Base-by-base conservation (phyloP, 1,140 invertebrate species). In the Sycobia sp. region DNA sequence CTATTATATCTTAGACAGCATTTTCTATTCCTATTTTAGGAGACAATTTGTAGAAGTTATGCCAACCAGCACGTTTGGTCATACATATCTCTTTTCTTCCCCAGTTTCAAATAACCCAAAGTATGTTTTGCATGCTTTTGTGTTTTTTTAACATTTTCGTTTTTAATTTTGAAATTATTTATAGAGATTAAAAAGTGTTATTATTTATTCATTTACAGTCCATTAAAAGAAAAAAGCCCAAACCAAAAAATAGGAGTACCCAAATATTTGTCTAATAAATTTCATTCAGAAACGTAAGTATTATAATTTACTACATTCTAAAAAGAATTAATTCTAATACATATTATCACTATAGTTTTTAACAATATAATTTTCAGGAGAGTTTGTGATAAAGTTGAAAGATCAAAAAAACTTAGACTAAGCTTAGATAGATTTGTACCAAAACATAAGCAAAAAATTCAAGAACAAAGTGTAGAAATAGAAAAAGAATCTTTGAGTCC, bases 391-490 rank as follows among this genome's bases (percentile, higher is more conserved):
- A 77, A 77, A 68, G n/a, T 68, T 4, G 79, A 81, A n/a, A 77
- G 73, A 62, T 57, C 73, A n/a, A 80, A 76, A 41, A 81, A 76
- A 65, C 46, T 76, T 41, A 72, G 77, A 56, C 60, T 81, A 0
- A 80, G 75, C 59, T 65, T 81, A 3, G 79, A 81, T 55, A 72
- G 76, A 51, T 72, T 81, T 58, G 76, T 77, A 38, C 69, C 69
- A 43, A 68, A 67, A 58, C 75, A 62, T 65, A 77, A 75, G 41
- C 54, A 78, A 69, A 79, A 77, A 58, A 39, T 62, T 3, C 53
- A n/a, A 2, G 72, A 76, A 36, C 58, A 32, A 53, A 67, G 69
- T 13, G 55, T 56, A 8, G 69, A 70, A 55, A 67, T 27, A 47
- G 65, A 44, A 63, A 67, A 63, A 66, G 64, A 65, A 10, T 66